These are phyloP conservation scores for Hirundo rustica DNA, from an alignment of 2,797 vertebrate species.

Conservation along the genomic window DNA sequence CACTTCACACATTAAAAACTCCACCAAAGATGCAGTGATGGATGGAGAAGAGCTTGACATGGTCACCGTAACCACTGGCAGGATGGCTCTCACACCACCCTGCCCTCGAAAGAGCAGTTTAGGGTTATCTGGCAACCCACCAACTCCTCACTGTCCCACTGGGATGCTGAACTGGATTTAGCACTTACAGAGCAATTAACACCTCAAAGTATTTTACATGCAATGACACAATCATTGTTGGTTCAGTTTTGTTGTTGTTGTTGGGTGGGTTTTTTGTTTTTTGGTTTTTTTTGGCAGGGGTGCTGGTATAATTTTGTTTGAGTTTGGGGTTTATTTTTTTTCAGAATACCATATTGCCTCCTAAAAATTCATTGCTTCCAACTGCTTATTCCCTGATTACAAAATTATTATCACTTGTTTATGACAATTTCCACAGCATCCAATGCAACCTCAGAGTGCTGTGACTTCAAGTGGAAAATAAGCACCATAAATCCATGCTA, in stretches of 20 bases:
- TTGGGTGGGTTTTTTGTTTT: no score
- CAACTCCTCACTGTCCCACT: background rate
- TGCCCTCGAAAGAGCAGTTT: background rate
- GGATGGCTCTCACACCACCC: background rate
- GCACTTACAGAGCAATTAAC: background rate
- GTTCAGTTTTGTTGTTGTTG: background rate
- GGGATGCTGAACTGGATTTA: background rate
- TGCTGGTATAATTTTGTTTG: background rate
- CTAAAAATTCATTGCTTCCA: background rate
- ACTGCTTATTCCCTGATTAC: slow-evolving; percentile 1
- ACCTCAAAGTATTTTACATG: background rate
- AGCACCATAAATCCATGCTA: background rate
- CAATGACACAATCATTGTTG: background rate
- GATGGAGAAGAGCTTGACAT: background rate
- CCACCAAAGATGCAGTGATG: background rate
- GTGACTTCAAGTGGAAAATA: slow-evolving; percentile 32
- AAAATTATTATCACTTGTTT: slow-evolving; percentile 24
- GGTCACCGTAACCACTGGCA: background rate
- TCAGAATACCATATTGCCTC: background rate
- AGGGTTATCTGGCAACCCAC: background rate
- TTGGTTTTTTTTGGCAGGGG: no score
- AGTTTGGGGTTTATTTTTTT: background rate
- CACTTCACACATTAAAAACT: background rate
- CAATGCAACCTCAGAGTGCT: background rate
- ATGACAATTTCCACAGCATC: slow-evolving; percentile 1